Conservation (phyloP, 2,113 vertebrate genomes). For the Papio anubis region DNA sequence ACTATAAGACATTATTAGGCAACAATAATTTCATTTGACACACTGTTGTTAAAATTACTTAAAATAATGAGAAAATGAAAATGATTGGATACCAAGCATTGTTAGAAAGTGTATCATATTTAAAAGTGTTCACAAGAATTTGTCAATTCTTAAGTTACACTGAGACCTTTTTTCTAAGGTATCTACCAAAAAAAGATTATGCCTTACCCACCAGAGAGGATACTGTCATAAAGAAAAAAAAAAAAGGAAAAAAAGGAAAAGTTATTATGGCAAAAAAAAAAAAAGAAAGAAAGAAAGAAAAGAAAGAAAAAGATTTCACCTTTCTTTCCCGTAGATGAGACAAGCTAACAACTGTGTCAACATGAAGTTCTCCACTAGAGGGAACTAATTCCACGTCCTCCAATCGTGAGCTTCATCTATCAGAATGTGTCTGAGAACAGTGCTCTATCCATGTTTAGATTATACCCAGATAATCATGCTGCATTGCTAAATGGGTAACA, state of each 20-base stretch:
- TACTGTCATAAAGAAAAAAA: neutral
- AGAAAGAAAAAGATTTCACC: neutral
- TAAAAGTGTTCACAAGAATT: neutral
- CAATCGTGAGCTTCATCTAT: neutral
- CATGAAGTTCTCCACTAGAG: conserved; percentile 52
- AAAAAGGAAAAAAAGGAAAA: neutral
- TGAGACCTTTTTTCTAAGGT: neutral
- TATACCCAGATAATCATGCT: neutral
- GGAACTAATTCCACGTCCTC: conserved; percentile 57
- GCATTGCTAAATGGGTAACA: neutral
- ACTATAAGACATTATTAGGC: neutral
- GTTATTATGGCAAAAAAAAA: neutral
- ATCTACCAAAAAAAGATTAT: neutral
- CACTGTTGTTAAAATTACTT: neutral
- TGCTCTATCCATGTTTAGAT: neutral
- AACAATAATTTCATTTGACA: neutral
- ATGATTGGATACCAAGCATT: neutral
- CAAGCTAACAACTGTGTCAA: neutral
- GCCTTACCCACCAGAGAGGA: neutral
- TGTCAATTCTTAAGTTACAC: neutral
- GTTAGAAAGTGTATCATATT: neutral
- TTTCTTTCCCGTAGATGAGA: neutral
- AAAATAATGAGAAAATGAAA: conserved; percentile 1
- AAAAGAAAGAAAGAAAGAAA: neutral
- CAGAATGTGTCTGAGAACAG: neutral